Conservation (phyloP, 2,113 vertebrate species). For the Ciconia maguari region DNA sequence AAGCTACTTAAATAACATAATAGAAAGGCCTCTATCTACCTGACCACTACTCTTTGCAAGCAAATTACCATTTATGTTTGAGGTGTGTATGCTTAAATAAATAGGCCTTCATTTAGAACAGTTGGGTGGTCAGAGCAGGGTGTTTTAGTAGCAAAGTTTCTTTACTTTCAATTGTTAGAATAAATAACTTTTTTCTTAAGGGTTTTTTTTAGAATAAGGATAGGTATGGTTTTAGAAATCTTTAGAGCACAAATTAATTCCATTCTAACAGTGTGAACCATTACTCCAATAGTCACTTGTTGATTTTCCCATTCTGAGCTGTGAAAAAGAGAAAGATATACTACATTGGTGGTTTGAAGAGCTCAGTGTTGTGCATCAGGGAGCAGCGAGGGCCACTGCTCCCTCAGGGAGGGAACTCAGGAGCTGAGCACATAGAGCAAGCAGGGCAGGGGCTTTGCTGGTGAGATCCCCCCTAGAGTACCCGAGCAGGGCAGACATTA, state of each 20-base stretch:
- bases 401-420: too few relatives aligned
- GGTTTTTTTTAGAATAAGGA: not conserved
- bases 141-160: not conserved
- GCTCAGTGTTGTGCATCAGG: accelerated
- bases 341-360: not conserved
- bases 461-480: too few relatives aligned
- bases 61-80: not conserved
- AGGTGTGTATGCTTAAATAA: not conserved
- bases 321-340: not conserved
- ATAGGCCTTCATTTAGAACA: not conserved
- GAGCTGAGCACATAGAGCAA: too few relatives aligned
- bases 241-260: not conserved
- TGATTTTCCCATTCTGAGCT: not conserved
- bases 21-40: not conserved
- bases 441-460: not conserved
- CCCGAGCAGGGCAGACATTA: not conserved
- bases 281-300: not conserved
- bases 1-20: not conserved
- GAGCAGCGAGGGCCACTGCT: not conserved
- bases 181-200: not conserved
- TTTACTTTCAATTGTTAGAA: not conserved
- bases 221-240: not conserved
- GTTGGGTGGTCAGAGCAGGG: not conserved
- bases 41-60: not conserved
- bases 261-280: not conserved